Percentiles rank a stretch among this genome's conserved stretches.
Evolutionary conservation across 1,140 invertebrate genomes (phyloP).

Genomic region (Eumeta japonica): DNA sequence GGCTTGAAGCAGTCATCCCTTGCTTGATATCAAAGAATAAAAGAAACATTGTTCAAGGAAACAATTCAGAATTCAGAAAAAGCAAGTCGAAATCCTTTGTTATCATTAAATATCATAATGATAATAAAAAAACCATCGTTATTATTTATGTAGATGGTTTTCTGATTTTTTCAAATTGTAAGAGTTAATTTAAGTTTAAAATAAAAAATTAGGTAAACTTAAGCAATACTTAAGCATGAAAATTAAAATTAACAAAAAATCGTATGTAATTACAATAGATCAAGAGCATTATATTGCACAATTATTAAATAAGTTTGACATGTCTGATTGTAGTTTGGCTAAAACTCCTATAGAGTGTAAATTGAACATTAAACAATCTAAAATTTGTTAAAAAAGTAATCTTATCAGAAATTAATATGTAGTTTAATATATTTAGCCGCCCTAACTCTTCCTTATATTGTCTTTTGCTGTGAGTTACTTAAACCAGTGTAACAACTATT

Average conservation of each 20-base stretch:
- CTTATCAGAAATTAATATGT: too few species aligned
- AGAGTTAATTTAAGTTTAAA: too few species aligned
- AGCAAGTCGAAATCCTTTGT: too few species aligned
- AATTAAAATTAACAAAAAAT: conserved; percentile 8
- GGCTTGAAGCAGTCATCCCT: conserved; percentile 1
- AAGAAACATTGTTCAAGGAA: not conserved
- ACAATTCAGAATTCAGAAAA: conserved; percentile 1
- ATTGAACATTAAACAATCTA: conserved; percentile 8
- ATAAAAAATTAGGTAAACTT: conserved; percentile 13
- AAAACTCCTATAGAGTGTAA: conserved; percentile 14
- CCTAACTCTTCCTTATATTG: too few species aligned
- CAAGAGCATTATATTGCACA: conserved; percentile 15
- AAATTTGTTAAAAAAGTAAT: too few species aligned
- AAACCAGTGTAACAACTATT: too few species aligned
- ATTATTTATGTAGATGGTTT: too few species aligned
- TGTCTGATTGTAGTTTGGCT: conserved; percentile 10
- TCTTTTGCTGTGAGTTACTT: too few species aligned
- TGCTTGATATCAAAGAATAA: conserved; percentile 2
- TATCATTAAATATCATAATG: too few species aligned
- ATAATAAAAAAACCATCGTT: too few species aligned
- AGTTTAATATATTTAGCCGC: too few species aligned
- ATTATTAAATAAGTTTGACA: conserved; percentile 12
- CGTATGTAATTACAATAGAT: conserved; percentile 14
- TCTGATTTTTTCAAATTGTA: too few species aligned
- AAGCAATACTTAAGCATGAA: conserved; percentile 13